phyloP scores from a whole-genome alignment of 2,888 invertebrate species.

The Ferdinandea cuprea region DNA sequence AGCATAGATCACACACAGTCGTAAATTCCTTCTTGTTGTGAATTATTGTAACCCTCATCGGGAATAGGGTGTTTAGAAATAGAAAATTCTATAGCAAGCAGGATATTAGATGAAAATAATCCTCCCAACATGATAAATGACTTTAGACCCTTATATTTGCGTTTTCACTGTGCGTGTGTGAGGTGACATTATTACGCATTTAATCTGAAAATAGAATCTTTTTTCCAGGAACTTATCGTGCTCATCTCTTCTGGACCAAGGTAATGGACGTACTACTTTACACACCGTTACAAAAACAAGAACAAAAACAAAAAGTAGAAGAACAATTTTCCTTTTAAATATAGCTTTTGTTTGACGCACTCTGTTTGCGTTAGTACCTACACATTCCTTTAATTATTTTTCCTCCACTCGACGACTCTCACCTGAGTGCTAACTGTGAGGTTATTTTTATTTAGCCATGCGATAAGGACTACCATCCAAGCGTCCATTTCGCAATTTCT shows the following conservation, averaged over 20 bases:
- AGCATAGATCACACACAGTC: conserved; percentile 37
- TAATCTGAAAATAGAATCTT: conserved; percentile 50
- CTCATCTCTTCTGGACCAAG: conserved; percentile 1
- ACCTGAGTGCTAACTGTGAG: conserved; percentile 55
- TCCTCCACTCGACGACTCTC: conserved; percentile 1
- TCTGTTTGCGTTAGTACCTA: background rate
- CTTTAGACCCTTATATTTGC: conserved; percentile 18
- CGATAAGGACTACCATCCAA: conserved; percentile 58
- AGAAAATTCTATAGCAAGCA: conserved; percentile 22
- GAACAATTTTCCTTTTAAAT: conserved; percentile 15
- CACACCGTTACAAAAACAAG: background rate
- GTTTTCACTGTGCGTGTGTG: background rate
- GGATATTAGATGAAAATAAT: conserved; percentile 55
- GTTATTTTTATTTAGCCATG: conserved; percentile 57
- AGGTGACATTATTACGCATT: conserved; percentile 43
- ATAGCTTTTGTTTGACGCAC: conserved; percentile 12
- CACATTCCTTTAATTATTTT: conserved; percentile 40
- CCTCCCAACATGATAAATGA: conserved; percentile 64
- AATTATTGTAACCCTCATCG: conserved; percentile 51
- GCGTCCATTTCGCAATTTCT: conserved; percentile 54
- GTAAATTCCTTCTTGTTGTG: conserved; percentile 57
- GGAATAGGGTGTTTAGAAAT: conserved; percentile 20
- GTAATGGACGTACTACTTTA: no score
- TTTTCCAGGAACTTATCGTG: background rate
- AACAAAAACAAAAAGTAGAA: background rate